Base-by-base conservation (phyloP, 2,113 vertebrate genomes). In the Coracopsis vasa region DNA sequence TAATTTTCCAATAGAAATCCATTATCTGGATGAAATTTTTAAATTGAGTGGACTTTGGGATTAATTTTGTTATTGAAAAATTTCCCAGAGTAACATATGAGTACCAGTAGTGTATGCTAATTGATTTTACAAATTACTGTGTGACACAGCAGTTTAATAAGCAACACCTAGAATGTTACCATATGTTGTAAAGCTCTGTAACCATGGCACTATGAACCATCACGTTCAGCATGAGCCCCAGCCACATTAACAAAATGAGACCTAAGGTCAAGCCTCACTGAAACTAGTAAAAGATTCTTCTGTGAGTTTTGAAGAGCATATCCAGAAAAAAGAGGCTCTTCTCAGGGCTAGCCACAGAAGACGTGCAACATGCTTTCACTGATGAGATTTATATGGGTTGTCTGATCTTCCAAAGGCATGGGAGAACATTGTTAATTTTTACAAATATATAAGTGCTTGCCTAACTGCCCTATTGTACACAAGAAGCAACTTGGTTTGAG, bases 321-420 rank as follows among this genome's bases (percentile, higher is more conserved):
- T 11, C 11, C 25, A 31, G 16, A 23, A 37, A 47, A 60, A 69
- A 16, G 3, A 60, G 2, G 31, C 73, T 81, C 10, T 28, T 72
- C 12, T 29, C 11, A 60, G 35, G 4, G 5, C 33, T 11, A 64
- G 4, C 13, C 27, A 31, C 16, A 77, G 44, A 48, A 41, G 4
- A 5, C 9, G 4, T 51, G 6, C 29, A 16, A 37, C 9, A 8
- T 2, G 3, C 5, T 80, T 23, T 28, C 15, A 48, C 2, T 0
- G 0, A 4, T 16, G 10, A 56, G 13, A 24, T 79, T 62, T 35
- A 27, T 27, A 37, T 8, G 10, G 6, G 15, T 86, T 71, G 3
- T 37, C 16, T 42, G 13, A 25, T 74, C 19, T 15, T 60, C 5
- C 16, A 15, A 19, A 16, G 37, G 19, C 8, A 2, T 50, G 4